Evolutionary conservation across 1,140 invertebrate genomes (phyloP).

Genomic region (Lordiphosa collinella): DNA sequence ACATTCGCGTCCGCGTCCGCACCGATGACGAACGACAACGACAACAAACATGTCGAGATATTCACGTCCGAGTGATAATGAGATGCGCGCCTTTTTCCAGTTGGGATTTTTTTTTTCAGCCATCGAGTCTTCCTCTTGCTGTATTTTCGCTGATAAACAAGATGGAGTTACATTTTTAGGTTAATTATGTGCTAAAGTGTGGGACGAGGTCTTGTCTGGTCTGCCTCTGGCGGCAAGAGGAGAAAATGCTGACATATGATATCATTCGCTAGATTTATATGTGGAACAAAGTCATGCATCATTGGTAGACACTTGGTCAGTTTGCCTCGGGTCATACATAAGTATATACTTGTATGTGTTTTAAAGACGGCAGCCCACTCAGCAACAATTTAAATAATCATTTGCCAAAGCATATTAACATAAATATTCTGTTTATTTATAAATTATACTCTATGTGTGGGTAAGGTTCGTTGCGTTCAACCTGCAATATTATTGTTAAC

Average conservation of each 20-base stretch:
- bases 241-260: slow-evolving; percentile 30
- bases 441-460: slow-evolving; percentile 6
- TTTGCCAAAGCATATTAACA: slow-evolving; percentile 11
- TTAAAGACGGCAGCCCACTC: slow-evolving; percentile 20
- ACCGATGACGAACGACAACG: slow-evolving; percentile 64
- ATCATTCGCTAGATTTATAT: slow-evolving; percentile 22
- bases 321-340: slow-evolving; percentile 4
- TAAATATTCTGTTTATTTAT: slow-evolving; percentile 35
- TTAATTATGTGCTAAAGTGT: slow-evolving; percentile 79
- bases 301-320: slow-evolving; percentile 8
- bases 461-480: not conserved
- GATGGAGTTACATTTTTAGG: slow-evolving; percentile 79
- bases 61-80: slow-evolving; percentile 79
- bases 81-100: slow-evolving; percentile 76
- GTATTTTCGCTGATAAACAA: slow-evolving; percentile 74
- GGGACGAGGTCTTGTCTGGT: slow-evolving; percentile 20
- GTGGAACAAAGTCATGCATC: slow-evolving; percentile 12
- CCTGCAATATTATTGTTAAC: not conserved
- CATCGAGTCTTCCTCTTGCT: slow-evolving; percentile 13
- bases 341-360: slow-evolving; percentile 20
- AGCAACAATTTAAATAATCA: slow-evolving; percentile 23
- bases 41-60: slow-evolving; percentile 77
- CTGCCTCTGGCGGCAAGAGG: slow-evolving; percentile 25
- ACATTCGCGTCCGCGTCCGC: slow-evolving; percentile 41
- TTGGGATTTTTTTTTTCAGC: slow-evolving; percentile 31